Evolutionary conservation across 2,113 vertebrate species (phyloP), one percentile per base, ranked within the genome.

Genomic region (Brienomyrus brachyistius): DNA sequence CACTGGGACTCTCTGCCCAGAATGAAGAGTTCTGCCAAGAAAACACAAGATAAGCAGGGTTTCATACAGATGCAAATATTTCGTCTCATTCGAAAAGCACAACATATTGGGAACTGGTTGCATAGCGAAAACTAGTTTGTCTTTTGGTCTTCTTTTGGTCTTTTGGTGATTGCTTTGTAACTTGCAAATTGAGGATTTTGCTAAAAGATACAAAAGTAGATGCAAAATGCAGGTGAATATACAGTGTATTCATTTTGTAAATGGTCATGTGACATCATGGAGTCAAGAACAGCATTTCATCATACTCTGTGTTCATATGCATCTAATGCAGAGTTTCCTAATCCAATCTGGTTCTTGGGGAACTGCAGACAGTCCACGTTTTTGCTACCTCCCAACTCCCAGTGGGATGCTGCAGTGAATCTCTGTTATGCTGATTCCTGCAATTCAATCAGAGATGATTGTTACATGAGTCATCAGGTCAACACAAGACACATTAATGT

Each of bases 391-490:
- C 21, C 23, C 23, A 62, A 3, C 56, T 62, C 56, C 8, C 56
- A n/a, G 47, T 52, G 21, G 11, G 62, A 23, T 31, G 11, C 62
- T 17, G 45, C 85, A 80, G 84, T 66, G 2, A 5, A 23, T 31
- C 35, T 52, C 21, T 35, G 87, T 77, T 19, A 87, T 43, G 50
- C 88, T 88, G 35, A 56, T 70, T 90, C 82, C 82, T 56, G 35
- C 23, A 87, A 91, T 86, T 90, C 83, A 89, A 82, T 91, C 56
- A 84, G 48, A 90, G 19, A 89, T 50, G 77, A 54, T 87, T 48
- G 35, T 87, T 82, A 87, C 83, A 62, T 13, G 51, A 54, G 6
- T 43, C 54, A 40, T 80, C 70, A 19, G 50, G 51, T 88, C 50
- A 82, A 88, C 86, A 86, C 66, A 50, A 74, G 51, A 56, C 77